Evolutionary conservation across 1,140 invertebrate species (phyloP).

Genomic region (Oedothorax gibbosus): DNA sequence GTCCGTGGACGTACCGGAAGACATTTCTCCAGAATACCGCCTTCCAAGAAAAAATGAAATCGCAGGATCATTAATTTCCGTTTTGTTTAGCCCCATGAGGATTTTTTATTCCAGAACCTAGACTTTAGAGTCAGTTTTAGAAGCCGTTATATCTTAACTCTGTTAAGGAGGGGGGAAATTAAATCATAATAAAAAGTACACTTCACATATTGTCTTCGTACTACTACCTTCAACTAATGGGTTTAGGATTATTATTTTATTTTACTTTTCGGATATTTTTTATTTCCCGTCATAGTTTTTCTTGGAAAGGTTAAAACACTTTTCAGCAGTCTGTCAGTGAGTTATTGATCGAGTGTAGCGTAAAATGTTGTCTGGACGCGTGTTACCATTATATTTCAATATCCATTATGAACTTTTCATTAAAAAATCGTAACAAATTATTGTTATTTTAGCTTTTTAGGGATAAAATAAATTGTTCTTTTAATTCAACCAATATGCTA

Average conservation of each 20-base stretch:
- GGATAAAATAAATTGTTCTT: too few relatives aligned
- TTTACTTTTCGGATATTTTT: background rate
- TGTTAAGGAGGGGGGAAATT: slow-evolving; percentile 13
- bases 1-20: slow-evolving; percentile 52
- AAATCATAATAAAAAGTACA: slow-evolving; percentile 52
- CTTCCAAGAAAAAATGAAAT: slow-evolving; percentile 46
- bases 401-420: too few relatives aligned
- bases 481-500: too few relatives aligned
- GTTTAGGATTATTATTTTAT: slow-evolving; percentile 32
- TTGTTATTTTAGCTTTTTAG: too few relatives aligned
- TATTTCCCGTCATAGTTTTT: slow-evolving; percentile 17
- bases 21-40: slow-evolving; percentile 55
- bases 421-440: too few relatives aligned
- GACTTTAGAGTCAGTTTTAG: slow-evolving; percentile 43
- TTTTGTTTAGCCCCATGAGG: slow-evolving; percentile 54
- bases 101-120: slow-evolving; percentile 43
- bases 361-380: background rate
- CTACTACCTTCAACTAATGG: slow-evolving; percentile 24
- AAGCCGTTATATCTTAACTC: slow-evolving; percentile 49
- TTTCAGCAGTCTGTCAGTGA: slow-evolving; percentile 10
- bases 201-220: slow-evolving; percentile 40
- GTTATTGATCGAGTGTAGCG: slow-evolving; percentile 8
- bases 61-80: slow-evolving; percentile 58
- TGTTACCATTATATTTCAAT: background rate
- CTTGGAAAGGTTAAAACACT: background rate